Evolutionary conservation across 2,797 vertebrate species (phyloP), one percentile per base, ranked within the genome.

Genomic region (Hippoglossus hippoglossus): DNA sequence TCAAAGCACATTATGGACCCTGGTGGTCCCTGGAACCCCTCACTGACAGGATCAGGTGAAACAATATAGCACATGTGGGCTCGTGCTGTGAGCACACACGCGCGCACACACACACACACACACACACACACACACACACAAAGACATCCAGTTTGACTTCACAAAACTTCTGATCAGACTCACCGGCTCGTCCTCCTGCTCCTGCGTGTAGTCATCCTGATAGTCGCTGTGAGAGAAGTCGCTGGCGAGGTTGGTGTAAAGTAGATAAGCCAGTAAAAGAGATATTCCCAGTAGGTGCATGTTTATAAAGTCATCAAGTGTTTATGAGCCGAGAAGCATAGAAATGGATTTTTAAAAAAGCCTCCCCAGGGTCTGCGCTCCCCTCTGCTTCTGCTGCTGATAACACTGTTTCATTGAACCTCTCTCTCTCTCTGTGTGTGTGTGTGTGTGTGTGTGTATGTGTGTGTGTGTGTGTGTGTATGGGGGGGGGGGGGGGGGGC

Each of bases 151-250:
- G 44, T 26, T 34, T 66, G 44, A 64, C 46, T 19, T 62, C 28
- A 28, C 0, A 11, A 28, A 21, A 44, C 16, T 39, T 55, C 18
- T 9, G n/a, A 1, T 24, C 24, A 22, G 34, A 91, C 96, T 94
- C 88, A 98, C 97, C 97, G 95, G 94, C 28, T 91, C 89, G 88
- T 96, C 95, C 79, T 82, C 94, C 83, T 91, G 90, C 60, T 96
- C 96, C 79, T 93, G 93, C 81, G 96, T 96, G 69, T 79, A 82
- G 79, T 94, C 86, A 83, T 97, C 96, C 67, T 96, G 91, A 77
- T 95, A 95, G 51, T 96, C 95, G 74, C 10, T 72, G 72, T 92
- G 95, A 75, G 92, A 94, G 73, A 95, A 93, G 85, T 97, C 96
- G 79, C 93, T 96, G 91, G 96, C 96, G 75, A 94, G 85, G 87